These are phyloP conservation scores for Phaonia tiefii DNA, from an alignment of 2,888 invertebrate genomes.

Conservation along the genomic window DNA sequence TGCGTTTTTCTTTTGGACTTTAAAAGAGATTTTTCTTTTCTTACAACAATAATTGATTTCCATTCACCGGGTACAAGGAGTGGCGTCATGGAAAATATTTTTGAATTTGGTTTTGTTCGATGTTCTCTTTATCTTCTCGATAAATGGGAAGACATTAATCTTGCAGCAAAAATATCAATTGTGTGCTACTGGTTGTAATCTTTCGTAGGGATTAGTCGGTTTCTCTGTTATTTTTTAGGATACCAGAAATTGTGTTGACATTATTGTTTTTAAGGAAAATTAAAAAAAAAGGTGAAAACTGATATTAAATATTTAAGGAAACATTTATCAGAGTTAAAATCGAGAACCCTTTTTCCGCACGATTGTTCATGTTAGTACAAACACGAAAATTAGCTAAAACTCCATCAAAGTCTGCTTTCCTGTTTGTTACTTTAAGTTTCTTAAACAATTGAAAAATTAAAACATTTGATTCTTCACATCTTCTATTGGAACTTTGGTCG, in stretches of 20 bases:
- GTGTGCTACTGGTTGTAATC: not conserved
- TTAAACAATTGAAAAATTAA: too few species aligned
- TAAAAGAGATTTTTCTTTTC: not conserved
- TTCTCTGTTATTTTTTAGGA: not conserved
- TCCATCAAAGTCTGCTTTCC: too few species aligned
- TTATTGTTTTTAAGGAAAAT: not conserved
- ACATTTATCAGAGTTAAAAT: not conserved
- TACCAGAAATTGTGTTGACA: not conserved
- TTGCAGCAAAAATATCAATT: not conserved
- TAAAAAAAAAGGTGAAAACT: conserved; percentile 8
- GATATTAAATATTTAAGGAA: not conserved
- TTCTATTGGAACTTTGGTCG: too few species aligned
- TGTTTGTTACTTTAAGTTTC: too few species aligned
- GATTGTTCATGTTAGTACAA: conserved; percentile 21
- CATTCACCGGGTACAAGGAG: not conserved
- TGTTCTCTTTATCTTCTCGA: not conserved
- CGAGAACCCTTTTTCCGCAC: not conserved
- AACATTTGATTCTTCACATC: too few species aligned
- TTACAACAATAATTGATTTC: not conserved
- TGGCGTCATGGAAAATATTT: not conserved
- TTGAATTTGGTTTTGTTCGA: not conserved
- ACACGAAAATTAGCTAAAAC: conserved; percentile 3
- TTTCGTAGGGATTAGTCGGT: conserved; percentile 9
- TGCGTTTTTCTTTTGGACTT: not conserved
- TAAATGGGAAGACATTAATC: conserved; percentile 16